Conservation (phyloP, 2,888 invertebrate genomes). For the Zaprionus obscuricornis region DNA sequence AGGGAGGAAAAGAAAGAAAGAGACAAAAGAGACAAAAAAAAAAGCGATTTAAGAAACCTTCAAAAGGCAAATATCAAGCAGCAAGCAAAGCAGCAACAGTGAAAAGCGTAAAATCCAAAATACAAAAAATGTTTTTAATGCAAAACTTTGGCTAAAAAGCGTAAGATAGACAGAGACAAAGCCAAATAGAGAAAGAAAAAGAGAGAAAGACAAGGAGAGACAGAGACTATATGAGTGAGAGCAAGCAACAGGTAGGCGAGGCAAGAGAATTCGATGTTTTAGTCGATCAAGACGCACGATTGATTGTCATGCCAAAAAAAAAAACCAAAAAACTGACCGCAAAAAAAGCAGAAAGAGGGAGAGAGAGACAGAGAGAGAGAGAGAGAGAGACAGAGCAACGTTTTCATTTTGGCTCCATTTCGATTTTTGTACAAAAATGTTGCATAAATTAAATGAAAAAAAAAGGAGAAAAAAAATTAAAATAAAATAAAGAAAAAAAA, state of each 20-base stretch:
- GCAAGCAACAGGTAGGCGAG: background rate
- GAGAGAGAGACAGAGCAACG: slow-evolving; percentile 15
- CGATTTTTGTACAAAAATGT: slow-evolving; percentile 41
- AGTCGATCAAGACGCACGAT: slow-evolving; percentile 31
- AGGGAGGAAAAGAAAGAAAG: slow-evolving; percentile 1
- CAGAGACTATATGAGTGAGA: background rate
- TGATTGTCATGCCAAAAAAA: slow-evolving; percentile 46
- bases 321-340: too few relatives aligned
- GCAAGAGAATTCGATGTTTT: background rate
- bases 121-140: slow-evolving; percentile 20
- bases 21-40: slow-evolving; percentile 2
- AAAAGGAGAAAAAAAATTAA: slow-evolving; percentile 18
- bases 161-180: background rate
- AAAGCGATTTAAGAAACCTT: slow-evolving; percentile 42
- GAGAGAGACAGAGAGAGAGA: slow-evolving; percentile 16
- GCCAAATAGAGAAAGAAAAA: background rate
- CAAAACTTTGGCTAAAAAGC: slow-evolving; percentile 13
- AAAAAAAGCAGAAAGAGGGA: slow-evolving; percentile 17
- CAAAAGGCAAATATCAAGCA: slow-evolving; percentile 34
- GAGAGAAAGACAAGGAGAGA: background rate
- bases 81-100: slow-evolving; percentile 30
- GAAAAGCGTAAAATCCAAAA: slow-evolving; percentile 38
- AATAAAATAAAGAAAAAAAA: slow-evolving; percentile 21
- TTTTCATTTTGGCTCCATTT: slow-evolving; percentile 40
- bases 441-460: slow-evolving; percentile 51